phyloP scores from a whole-genome alignment of 2,888 invertebrate genomes.

The Oscheius sp. region DNA sequence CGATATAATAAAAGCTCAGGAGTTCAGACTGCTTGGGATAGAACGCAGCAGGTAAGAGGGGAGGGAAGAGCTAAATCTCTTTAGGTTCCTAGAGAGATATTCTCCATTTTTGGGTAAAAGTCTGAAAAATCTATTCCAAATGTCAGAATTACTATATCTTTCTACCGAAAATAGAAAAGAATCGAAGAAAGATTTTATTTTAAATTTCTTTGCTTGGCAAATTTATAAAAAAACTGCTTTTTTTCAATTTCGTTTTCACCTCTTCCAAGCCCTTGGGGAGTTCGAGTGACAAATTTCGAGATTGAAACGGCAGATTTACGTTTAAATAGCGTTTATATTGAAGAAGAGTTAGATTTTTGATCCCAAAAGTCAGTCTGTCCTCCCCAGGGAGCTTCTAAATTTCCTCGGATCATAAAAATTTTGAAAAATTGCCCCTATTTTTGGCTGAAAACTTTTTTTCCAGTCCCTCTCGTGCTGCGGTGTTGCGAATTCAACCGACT shows the following conservation, averaged over 20 bases:
- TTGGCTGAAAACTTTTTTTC: background rate
- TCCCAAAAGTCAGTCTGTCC: background rate
- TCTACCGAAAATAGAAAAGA: too few relatives aligned
- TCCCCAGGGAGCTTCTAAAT: background rate
- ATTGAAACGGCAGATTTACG: background rate
- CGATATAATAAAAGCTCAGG: conserved; percentile 57
- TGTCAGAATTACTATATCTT: too few relatives aligned
- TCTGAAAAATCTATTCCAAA: too few relatives aligned
- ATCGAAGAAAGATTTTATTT: too few relatives aligned
- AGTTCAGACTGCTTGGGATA: conserved; percentile 66
- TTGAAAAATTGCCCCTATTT: background rate
- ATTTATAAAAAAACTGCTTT: too few relatives aligned
- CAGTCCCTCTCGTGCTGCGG: conserved; percentile 68
- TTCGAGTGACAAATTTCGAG: conserved; percentile 9
- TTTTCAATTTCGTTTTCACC: too few relatives aligned
- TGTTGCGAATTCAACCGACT: conserved; percentile 66
- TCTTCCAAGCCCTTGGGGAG: background rate
- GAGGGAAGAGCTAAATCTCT: too few relatives aligned
- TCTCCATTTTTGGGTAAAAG: too few relatives aligned
- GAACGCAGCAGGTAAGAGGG: conserved; percentile 62
- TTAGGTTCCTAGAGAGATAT: too few relatives aligned
- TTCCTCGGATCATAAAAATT: background rate
- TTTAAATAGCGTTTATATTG: too few relatives aligned
- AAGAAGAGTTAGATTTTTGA: background rate
- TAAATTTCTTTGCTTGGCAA: too few relatives aligned